Evolutionary conservation across 2,113 vertebrate species (phyloP).

Genomic region (Halcyon senegalensis): DNA sequence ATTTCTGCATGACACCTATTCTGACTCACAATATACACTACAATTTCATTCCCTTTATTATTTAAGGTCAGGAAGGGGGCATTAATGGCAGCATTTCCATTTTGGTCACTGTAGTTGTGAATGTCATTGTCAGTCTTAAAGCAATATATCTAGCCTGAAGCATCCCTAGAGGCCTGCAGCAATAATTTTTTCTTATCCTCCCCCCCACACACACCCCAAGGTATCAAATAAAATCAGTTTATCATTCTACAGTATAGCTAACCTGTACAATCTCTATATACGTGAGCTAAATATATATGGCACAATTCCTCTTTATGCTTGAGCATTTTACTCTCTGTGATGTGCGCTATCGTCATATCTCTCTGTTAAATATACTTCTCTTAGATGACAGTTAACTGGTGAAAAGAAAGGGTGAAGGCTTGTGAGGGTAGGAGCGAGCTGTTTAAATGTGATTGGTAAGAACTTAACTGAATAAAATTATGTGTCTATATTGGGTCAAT

Average conservation of each 20-base stretch:
- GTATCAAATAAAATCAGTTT: not conserved
- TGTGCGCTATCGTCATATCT: not conserved
- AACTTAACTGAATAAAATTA: not conserved
- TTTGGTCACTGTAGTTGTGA: not conserved
- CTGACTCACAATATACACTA: not conserved
- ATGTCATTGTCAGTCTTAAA: not conserved
- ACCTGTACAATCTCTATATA: not conserved
- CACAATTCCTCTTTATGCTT: not conserved
- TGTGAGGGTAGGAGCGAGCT: not conserved
- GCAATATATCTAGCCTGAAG: not conserved
- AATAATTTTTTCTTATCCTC: not conserved
- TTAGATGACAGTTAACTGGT: not conserved
- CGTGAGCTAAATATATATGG: not conserved
- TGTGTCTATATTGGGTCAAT: not conserved
- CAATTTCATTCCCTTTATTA: not conserved
- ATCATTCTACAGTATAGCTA: not conserved
- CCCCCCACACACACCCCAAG: accelerated
- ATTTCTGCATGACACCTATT: not conserved
- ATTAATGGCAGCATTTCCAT: not conserved
- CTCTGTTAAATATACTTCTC: not conserved
- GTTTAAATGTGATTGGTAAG: not conserved
- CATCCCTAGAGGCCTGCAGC: not conserved
- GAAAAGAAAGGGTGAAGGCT: not conserved
- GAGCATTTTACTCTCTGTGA: not conserved
- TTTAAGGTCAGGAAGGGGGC: not conserved